Conservation (phyloP, 2,888 invertebrate genomes). For the Dasypolia templi region DNA sequence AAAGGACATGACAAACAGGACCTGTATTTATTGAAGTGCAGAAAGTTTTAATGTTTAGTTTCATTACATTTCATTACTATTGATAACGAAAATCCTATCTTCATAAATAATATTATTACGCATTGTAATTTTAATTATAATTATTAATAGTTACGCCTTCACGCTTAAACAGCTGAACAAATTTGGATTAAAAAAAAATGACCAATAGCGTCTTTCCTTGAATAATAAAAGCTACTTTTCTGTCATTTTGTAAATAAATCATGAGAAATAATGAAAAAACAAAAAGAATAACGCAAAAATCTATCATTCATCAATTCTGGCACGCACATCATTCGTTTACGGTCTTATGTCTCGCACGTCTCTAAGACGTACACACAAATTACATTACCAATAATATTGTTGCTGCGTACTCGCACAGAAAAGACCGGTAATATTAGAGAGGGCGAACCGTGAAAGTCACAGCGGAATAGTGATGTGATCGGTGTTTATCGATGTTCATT, state of each 20-base stretch:
- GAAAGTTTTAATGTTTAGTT: neutral
- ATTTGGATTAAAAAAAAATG: too few species aligned
- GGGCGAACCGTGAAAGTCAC: constrained; percentile 75
- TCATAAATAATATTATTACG: too few species aligned
- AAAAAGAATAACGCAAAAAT: constrained; percentile 22
- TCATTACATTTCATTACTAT: neutral
- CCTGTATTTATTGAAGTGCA: neutral
- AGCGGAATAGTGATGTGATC: constrained; percentile 64
- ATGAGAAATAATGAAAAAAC: neutral
- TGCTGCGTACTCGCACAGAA: constrained; percentile 73
- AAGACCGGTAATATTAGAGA: constrained; percentile 73
- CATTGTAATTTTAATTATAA: too few species aligned
- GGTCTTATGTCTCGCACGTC: constrained; percentile 13
- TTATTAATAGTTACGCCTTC: too few species aligned
- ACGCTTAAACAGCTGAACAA: too few species aligned
- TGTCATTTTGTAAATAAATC: neutral
- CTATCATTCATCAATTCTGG: constrained; percentile 45
- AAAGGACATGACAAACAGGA: neutral
- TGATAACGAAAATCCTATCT: too few species aligned
- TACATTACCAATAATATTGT: constrained; percentile 77
- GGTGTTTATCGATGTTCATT: constrained; percentile 42
- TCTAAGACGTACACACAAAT: constrained; percentile 68
- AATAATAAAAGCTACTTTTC: neutral
- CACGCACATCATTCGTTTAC: constrained; percentile 36
- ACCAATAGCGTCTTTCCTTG: neutral